phyloP scores from a whole-genome alignment of 2,113 vertebrate genomes.

The Corynorhinus townsendii region DNA sequence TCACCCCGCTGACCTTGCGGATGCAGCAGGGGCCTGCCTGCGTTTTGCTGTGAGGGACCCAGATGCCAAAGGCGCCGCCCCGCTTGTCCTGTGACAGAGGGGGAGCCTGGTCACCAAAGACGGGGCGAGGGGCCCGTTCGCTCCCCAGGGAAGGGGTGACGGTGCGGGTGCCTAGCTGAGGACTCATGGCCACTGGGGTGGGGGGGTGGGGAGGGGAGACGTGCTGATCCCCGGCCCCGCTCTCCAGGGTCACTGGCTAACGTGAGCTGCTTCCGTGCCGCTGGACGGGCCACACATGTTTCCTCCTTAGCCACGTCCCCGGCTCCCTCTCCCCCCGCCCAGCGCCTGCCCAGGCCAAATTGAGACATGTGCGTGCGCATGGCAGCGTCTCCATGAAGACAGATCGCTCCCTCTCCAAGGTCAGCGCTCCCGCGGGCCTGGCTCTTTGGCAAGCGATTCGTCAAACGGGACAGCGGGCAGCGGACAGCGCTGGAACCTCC shows the following conservation, averaged over 20 bases:
- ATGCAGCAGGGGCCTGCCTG: background rate
- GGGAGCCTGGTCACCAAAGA: background rate
- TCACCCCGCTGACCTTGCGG: constrained; percentile 39
- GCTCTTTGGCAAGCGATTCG: constrained; percentile 74
- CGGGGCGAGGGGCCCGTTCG: constrained; percentile 50
- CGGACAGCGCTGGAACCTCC: constrained; percentile 69
- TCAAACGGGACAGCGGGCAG: constrained; percentile 78
- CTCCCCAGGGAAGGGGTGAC: background rate
- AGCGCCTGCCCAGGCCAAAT: constrained; percentile 78
- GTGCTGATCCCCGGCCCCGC: constrained; percentile 45
- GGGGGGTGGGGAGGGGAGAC: background rate
- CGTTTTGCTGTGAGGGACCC: background rate
- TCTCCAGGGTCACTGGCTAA: constrained; percentile 67
- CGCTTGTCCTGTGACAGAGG: constrained; percentile 57
- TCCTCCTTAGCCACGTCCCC: constrained; percentile 79
- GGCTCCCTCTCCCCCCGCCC: constrained; percentile 70
- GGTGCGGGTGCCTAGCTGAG: background rate
- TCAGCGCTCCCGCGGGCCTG: constrained; percentile 77
- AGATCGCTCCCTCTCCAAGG: constrained; percentile 82
- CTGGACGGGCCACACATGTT: constrained; percentile 71
- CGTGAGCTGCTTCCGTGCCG: constrained; percentile 67
- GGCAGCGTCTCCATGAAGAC: constrained; percentile 84
- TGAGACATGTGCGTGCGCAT: constrained; percentile 76
- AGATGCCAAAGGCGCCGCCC: background rate
- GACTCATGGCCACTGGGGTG: background rate